Evolutionary conservation across 2,113 vertebrate genomes (phyloP).

Genomic region (Lagopus leucura): DNA sequence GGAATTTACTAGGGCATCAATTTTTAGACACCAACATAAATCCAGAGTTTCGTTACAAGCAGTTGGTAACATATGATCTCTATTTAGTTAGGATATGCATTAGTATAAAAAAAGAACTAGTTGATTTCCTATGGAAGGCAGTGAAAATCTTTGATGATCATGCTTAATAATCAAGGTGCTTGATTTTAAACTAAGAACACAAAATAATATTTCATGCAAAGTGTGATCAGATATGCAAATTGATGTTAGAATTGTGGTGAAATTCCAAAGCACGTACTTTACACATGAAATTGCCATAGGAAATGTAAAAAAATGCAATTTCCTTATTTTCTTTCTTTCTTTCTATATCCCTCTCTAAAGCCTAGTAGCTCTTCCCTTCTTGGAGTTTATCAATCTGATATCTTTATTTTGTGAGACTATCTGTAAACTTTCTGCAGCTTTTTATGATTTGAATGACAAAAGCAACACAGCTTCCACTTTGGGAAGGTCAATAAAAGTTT

Average conservation of each 20-base stretch:
- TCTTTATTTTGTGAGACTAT: background rate
- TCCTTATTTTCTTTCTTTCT: fast-evolving
- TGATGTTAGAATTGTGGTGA: background rate
- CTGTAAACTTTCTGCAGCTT: background rate
- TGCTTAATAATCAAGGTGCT: background rate
- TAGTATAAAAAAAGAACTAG: background rate
- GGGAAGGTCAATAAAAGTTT: background rate
- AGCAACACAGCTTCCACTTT: background rate
- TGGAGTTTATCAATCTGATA: background rate
- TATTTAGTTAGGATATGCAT: background rate
- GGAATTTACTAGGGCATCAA: background rate
- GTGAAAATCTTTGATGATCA: background rate
- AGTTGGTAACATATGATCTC: background rate
- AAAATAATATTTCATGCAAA: background rate
- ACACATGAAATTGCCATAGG: background rate
- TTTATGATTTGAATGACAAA: background rate
- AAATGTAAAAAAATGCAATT: background rate
- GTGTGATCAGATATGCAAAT: background rate
- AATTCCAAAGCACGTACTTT: background rate
- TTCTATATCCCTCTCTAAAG: background rate
- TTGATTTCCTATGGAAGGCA: background rate
- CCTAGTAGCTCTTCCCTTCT: background rate
- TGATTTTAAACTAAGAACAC: background rate
- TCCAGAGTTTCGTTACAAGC: background rate
- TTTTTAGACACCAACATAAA: background rate